A percentile compares a stretch with the other conserved stretches of the same genome.
phyloP scores from a whole-genome alignment of 37 sponge, comb jelly and placozoan genomes.

The Diacarnus erythraeanus region DNA sequence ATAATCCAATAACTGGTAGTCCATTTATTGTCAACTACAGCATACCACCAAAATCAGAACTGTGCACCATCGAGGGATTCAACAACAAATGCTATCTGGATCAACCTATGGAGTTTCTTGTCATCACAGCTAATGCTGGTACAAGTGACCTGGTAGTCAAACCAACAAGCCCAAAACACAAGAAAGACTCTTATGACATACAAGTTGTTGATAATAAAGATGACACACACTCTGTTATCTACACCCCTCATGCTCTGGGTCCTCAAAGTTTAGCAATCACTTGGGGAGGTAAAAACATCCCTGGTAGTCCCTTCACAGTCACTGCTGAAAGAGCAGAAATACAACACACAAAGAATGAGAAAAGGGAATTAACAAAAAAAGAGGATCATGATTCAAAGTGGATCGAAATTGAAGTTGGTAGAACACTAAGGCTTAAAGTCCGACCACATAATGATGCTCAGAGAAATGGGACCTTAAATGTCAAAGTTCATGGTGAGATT shows the following conservation, averaged over 20 bases:
- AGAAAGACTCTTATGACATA: conserved; percentile 20
- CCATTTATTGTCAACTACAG: conserved; percentile 37
- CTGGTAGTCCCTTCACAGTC: conserved; percentile 67
- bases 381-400: neutral
- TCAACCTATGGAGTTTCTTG: conserved; percentile 37
- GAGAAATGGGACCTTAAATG: conserved; percentile 23
- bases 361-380: neutral
- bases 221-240: conserved; percentile 33
- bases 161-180: conserved; percentile 7
- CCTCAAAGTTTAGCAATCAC: conserved; percentile 47
- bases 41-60: conserved; percentile 22
- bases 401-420: conserved; percentile 19
- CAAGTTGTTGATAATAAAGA: conserved; percentile 40
- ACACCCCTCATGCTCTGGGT: conserved; percentile 50
- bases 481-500: conserved; percentile 41
- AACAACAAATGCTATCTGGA: conserved; percentile 14
- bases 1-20: conserved; percentile 38
- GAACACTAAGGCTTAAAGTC: conserved; percentile 24
- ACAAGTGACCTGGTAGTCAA: conserved; percentile 17
- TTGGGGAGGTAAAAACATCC: conserved; percentile 43
- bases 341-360: neutral
- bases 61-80: conserved; percentile 12
- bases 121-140: conserved; percentile 30
- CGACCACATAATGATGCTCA: conserved; percentile 12
- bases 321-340: conserved; percentile 14